These are phyloP conservation scores for Zaprionus ghesquierei DNA, from an alignment of 1,140 invertebrate genomes.

Conservation along the genomic window DNA sequence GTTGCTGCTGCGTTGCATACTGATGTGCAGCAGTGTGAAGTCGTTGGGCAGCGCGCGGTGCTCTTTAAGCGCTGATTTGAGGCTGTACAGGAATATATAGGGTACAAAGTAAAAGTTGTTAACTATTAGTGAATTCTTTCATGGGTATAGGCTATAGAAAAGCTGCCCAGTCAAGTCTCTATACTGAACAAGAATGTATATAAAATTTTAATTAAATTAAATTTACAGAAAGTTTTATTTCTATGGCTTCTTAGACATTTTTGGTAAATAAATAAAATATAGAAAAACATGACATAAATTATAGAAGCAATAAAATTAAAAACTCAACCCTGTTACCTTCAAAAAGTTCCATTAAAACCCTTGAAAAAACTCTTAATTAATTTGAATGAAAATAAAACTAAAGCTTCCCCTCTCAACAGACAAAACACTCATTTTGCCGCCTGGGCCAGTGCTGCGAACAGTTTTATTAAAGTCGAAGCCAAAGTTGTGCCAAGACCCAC, in stretches of 20 bases:
- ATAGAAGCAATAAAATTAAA: not conserved
- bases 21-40: conserved; percentile 34
- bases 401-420: not conserved
- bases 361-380: not conserved
- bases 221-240: no score
- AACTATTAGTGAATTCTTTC: no score
- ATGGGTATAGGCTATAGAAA: no score
- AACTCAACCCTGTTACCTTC: no score
- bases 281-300: no score
- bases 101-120: no score
- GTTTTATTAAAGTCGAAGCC: not conserved
- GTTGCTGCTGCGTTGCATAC: conserved; percentile 50
- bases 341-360: no score
- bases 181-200: no score
- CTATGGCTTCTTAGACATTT: no score
- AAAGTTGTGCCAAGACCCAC: not conserved
- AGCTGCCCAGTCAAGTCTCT: no score
- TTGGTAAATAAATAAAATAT: no score
- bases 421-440: not conserved
- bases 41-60: not conserved
- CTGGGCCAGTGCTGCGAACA: not conserved
- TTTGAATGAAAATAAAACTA: not conserved
- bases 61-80: not conserved
- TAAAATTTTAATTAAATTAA: no score
- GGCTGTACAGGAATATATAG: not conserved